phyloP scores from a whole-genome alignment of 2,888 invertebrate species.

The Hypselothyrea guttata region DNA sequence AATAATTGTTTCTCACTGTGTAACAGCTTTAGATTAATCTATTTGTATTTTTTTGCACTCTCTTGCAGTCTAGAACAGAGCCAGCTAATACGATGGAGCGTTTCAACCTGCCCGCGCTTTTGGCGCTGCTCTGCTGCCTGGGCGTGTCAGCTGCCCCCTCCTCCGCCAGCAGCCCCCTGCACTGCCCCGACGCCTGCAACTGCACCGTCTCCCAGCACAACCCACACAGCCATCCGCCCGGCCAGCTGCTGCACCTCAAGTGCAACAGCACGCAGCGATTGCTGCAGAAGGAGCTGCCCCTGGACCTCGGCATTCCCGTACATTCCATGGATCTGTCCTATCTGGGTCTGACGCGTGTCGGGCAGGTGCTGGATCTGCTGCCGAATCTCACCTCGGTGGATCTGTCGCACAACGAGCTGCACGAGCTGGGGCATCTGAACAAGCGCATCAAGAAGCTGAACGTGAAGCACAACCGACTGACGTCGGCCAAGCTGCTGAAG shows the following conservation, averaged over 20 bases:
- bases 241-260: constrained; percentile 76
- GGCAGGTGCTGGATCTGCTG: constrained; percentile 84
- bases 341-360: constrained; percentile 84
- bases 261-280: constrained; percentile 79
- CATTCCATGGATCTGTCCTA: constrained; percentile 85
- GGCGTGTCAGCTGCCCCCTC: constrained; percentile 11
- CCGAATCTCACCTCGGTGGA: constrained; percentile 86
- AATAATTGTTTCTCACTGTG: background rate
- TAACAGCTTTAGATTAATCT: constrained; percentile 1
- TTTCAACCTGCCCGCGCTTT: constrained; percentile 28
- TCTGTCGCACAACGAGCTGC: constrained; percentile 85
- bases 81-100: constrained; percentile 26
- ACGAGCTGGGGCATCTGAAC: constrained; percentile 85
- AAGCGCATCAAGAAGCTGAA: constrained; percentile 85
- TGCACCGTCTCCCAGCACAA: constrained; percentile 66
- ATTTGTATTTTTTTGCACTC: background rate
- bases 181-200: constrained; percentile 79
- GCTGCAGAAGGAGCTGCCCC: constrained; percentile 39
- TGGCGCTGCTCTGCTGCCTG: constrained; percentile 10
- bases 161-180: constrained; percentile 21
- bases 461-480: constrained; percentile 85
- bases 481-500: constrained; percentile 83
- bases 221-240: constrained; percentile 53
- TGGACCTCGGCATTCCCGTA: constrained; percentile 71
- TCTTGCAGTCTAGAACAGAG: constrained; percentile 37